Evolutionary conservation across 2,888 invertebrate species (phyloP).

Genomic region (Dione vanillae): DNA sequence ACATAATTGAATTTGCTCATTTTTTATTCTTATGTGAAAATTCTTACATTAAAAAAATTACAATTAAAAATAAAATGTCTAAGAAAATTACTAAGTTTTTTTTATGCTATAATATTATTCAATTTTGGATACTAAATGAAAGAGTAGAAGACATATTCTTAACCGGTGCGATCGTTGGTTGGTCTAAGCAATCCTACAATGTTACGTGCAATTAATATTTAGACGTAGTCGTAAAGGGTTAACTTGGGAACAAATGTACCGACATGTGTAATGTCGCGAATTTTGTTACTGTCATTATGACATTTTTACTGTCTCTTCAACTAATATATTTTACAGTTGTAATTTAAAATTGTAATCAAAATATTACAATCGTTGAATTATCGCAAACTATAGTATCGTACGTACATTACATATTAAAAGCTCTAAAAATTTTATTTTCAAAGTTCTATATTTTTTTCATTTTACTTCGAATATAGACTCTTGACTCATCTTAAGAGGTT

Average conservation of each 20-base stretch:
- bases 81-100: too few species aligned
- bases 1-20: too few species aligned
- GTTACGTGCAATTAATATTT: constrained; percentile 31
- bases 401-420: too few species aligned
- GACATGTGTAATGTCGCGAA: constrained; percentile 6
- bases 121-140: background rate
- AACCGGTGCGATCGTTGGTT: background rate
- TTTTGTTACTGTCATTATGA: constrained; percentile 9
- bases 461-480: too few species aligned
- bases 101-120: too few species aligned
- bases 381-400: too few species aligned
- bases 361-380: background rate
- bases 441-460: too few species aligned
- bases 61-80: too few species aligned
- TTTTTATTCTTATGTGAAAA: too few species aligned
- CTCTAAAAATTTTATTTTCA: too few species aligned
- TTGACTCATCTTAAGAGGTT: too few species aligned
- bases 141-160: background rate
- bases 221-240: constrained; percentile 15
- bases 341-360: background rate
- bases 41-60: too few species aligned
- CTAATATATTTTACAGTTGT: constrained; percentile 1
- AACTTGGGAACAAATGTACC: constrained; percentile 14
- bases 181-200: background rate
- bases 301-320: background rate